Evolutionary conservation across 1,140 invertebrate species (phyloP), one percentile per base, ranked within the genome.

Genomic region (Tyrophagus putrescentiae): DNA sequence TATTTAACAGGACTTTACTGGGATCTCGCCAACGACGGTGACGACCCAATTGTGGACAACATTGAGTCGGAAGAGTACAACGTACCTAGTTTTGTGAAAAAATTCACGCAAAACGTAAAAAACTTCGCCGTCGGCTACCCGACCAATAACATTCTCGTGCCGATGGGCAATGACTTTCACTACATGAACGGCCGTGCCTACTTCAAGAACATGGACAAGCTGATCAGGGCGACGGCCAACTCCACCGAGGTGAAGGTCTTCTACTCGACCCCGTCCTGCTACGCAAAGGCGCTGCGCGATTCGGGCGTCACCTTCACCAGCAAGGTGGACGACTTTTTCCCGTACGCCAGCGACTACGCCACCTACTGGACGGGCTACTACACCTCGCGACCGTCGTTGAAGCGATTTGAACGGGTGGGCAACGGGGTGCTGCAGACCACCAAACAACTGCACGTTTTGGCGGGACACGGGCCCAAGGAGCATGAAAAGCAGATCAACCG

Each of bases 351-450:
- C 9, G 59, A 61, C 42, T 7, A 6, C 2, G 41, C 57, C 31
- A 21, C 58, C 18, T 63, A 27, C 32, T 97, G 92, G 93, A 94
- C 87, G 0, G 94, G 94, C 0, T 98, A 92, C 70, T 98, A 87
- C 69, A 89, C 88, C 0, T 95, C 90, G 62, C 66, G 79, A 62
- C 70, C 79, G 4, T 68, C 76, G 11, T 66, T 78, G 0, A 80
- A 80, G 63, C 62, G 70, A 45, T 72, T 72, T 67, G 71, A 70
- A 21, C 62, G 74, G 64, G 39, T 67, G 11, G 81, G 81, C 1
- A 91, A 90, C 68, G 84, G 82, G 67, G 81, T 84, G 53, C 70
- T 93, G 13, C 85, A 87, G 70, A 80, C 80, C 16, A 85, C 87
- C 64, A 73, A 89, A 42, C 70, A 80, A 57, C 9, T 66, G 16